These are phyloP conservation scores for Microtus montanus DNA, from an alignment of 2,113 vertebrate genomes.

Conservation along the genomic window DNA sequence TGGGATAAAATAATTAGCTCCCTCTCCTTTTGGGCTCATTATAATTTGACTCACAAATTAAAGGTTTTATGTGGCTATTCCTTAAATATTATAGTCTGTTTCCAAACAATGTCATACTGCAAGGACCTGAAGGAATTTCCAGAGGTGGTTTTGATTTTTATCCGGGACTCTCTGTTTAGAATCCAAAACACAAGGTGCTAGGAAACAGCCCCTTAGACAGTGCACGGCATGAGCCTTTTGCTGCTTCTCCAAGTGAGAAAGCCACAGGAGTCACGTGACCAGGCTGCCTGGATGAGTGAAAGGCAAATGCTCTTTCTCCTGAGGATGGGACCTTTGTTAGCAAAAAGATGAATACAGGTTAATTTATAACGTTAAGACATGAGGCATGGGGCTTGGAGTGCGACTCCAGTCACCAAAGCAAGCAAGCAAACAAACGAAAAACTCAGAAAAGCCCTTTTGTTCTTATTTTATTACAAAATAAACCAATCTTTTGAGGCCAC, in stretches of 20 bases:
- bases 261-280: neutral
- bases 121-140: slow-evolving; percentile 26
- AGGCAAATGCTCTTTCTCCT: neutral
- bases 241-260: neutral
- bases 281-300: neutral
- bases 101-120: neutral
- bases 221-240: neutral
- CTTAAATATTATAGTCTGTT: neutral
- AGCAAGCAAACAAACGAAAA: neutral
- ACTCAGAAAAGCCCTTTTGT: neutral
- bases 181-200: neutral
- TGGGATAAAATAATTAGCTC: neutral
- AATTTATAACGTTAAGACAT: neutral
- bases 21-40: neutral
- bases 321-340: neutral
- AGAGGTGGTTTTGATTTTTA: slow-evolving; percentile 15
- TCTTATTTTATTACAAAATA: slow-evolving; percentile 47
- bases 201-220: neutral
- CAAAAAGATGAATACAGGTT: neutral
- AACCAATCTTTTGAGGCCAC: neutral
- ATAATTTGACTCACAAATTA: neutral
- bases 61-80: neutral
- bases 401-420: neutral
- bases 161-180: neutral
- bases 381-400: slow-evolving; percentile 8